Evolutionary conservation across 2,888 invertebrate genomes (phyloP).

Genomic region (Phengaris alcon): DNA sequence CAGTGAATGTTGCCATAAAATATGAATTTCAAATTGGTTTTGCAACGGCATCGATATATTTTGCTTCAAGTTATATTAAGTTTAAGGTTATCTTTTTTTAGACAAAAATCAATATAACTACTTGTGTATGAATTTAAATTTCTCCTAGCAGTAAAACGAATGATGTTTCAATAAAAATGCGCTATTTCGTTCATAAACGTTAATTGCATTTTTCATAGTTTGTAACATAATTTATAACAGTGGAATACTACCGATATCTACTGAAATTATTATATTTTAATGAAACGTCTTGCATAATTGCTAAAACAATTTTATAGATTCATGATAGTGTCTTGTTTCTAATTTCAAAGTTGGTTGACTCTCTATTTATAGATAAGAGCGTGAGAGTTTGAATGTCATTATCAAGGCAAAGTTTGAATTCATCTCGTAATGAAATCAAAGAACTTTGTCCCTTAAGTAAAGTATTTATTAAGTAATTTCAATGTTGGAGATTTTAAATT

Average conservation of each 20-base stretch:
- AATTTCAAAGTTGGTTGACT: background rate
- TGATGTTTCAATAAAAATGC: background rate
- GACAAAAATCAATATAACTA: background rate
- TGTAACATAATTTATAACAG: too few relatives aligned
- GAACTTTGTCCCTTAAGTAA: slow-evolving; percentile 13
- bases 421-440: slow-evolving; percentile 15
- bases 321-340: background rate
- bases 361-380: background rate
- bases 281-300: background rate
- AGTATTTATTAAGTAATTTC: slow-evolving; percentile 24
- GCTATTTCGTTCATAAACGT: background rate
- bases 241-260: too few relatives aligned
- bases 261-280: too few relatives aligned
- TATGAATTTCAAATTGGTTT: slow-evolving; percentile 18
- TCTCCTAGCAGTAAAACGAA: background rate
- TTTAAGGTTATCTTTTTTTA: slow-evolving; percentile 24
- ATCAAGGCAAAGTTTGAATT: slow-evolving; percentile 8
- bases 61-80: slow-evolving; percentile 1
- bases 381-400: slow-evolving; percentile 3
- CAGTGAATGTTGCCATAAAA: slow-evolving; percentile 11
- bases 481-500: slow-evolving; percentile 16
- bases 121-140: slow-evolving; percentile 8
- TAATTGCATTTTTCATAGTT: background rate
- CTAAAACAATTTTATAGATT: background rate
- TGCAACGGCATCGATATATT: background rate